phyloP scores from a whole-genome alignment of 2,888 invertebrate species.

The Oxytorus armatus region DNA sequence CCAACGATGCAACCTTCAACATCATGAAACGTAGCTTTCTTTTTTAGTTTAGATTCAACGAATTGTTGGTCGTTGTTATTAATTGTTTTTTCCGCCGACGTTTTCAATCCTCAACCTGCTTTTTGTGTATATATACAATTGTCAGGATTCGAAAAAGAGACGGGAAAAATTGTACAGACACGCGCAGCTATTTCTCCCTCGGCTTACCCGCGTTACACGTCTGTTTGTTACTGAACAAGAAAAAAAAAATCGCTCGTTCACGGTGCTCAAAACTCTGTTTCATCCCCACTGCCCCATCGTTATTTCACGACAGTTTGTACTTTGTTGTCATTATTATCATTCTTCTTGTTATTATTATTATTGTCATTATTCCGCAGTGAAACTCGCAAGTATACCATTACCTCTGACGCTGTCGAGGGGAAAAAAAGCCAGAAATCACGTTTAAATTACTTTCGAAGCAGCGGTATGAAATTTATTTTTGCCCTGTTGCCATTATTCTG shows the following conservation, averaged over 20 bases:
- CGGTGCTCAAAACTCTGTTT: slow-evolving; percentile 16
- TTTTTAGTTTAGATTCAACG: no score
- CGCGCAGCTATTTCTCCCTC: slow-evolving; percentile 62
- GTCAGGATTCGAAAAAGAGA: slow-evolving; percentile 61
- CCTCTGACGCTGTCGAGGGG: slow-evolving; percentile 14
- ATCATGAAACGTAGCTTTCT: no score
- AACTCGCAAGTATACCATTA: slow-evolving; percentile 17
- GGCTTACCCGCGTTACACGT: slow-evolving; percentile 75
- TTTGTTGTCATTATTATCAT: slow-evolving; percentile 24
- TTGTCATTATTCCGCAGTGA: slow-evolving; percentile 32
- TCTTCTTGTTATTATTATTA: slow-evolving; percentile 14
- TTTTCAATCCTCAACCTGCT: no score
- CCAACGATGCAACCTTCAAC: no score
- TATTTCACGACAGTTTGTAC: slow-evolving; percentile 43
- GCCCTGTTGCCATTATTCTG: slow-evolving; percentile 10
- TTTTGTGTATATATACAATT: slow-evolving; percentile 68
- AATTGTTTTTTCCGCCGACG: no score
- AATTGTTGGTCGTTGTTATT: no score
- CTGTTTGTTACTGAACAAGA: slow-evolving; percentile 40
- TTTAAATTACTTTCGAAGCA: slow-evolving; percentile 3
- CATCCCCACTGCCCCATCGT: slow-evolving; percentile 24
- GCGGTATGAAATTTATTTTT: slow-evolving; percentile 19
- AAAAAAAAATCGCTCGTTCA: slow-evolving; percentile 27
- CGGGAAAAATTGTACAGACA: slow-evolving; percentile 56
- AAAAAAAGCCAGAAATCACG: slow-evolving; percentile 2